A percentile compares a stretch with the other conserved stretches of the same genome.
Conservation (phyloP, 2,888 invertebrate genomes). For the Oeneis ivallda region DNA sequence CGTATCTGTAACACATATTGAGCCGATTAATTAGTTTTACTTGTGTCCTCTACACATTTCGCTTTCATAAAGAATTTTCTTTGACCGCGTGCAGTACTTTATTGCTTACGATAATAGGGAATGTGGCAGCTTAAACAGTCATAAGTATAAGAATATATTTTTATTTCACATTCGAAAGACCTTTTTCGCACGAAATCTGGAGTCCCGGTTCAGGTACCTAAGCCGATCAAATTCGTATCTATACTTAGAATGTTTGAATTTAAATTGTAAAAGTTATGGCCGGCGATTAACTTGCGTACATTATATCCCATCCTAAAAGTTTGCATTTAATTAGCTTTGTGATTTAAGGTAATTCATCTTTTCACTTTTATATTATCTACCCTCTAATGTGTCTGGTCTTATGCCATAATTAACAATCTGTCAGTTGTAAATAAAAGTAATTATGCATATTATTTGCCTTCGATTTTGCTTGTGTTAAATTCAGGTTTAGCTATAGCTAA, state of each 20-base stretch:
- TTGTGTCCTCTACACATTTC: neutral
- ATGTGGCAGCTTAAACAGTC: neutral
- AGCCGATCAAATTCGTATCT: conserved; percentile 32
- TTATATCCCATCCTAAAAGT: conserved; percentile 35
- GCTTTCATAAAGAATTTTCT: neutral
- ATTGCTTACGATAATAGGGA: neutral
- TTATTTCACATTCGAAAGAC: conserved; percentile 18
- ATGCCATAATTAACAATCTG: conserved; percentile 21
- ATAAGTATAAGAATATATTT: neutral
- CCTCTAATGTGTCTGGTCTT: conserved; percentile 35
- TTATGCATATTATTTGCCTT: neutral
- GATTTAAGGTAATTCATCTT: conserved; percentile 41
- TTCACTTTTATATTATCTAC: conserved; percentile 35
- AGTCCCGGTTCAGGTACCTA: conserved; percentile 39
- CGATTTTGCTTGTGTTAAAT: neutral
- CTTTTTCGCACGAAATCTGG: conserved; percentile 33
- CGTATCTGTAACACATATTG: neutral
- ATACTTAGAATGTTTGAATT: conserved; percentile 34
- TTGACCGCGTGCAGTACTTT: neutral
- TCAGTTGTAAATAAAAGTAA: neutral
- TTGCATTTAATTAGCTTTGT: conserved; percentile 42
- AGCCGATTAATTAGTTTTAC: neutral
- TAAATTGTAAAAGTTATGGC: conserved; percentile 38
- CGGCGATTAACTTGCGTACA: conserved; percentile 35
- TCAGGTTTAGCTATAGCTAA: neutral